Evolutionary conservation across 2,797 vertebrate genomes (phyloP).

Genomic region (Semaprochilodus insignis): DNA sequence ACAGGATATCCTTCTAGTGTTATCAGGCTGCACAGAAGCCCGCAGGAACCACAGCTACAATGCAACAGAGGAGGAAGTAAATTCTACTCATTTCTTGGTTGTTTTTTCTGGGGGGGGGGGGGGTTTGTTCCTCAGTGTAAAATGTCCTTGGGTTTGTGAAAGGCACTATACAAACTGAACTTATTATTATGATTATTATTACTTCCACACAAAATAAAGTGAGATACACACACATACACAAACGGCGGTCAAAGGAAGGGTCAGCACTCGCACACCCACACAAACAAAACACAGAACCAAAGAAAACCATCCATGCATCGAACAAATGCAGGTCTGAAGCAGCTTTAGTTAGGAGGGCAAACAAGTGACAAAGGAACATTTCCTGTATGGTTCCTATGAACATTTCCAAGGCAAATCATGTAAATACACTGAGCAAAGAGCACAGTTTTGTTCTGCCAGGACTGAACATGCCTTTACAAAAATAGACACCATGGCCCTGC

Average conservation of each 20-base stretch:
- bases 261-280: not conserved
- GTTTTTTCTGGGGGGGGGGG: no score
- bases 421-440: slow-evolving; percentile 7
- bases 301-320: not conserved
- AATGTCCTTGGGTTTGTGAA: no score
- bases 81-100: not conserved
- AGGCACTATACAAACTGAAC: slow-evolving; percentile 1
- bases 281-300: slow-evolving; percentile 30
- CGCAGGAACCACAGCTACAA: slow-evolving; percentile 53
- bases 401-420: slow-evolving; percentile 49
- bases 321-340: not conserved
- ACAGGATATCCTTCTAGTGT: slow-evolving; percentile 66
- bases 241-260: not conserved
- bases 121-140: no score
- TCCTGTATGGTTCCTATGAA: not conserved
- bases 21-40: slow-evolving; percentile 63
- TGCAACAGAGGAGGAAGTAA: slow-evolving; percentile 49
- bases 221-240: slow-evolving; percentile 22
- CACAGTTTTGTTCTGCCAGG: not conserved
- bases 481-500: not conserved
- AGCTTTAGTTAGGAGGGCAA: not conserved
- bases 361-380: not conserved
- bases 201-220: slow-evolving; percentile 9
- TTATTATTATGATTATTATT: no score
- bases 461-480: slow-evolving; percentile 12